Conservation (phyloP, 2,888 invertebrate genomes). For the Nemotelus nigrinus region DNA sequence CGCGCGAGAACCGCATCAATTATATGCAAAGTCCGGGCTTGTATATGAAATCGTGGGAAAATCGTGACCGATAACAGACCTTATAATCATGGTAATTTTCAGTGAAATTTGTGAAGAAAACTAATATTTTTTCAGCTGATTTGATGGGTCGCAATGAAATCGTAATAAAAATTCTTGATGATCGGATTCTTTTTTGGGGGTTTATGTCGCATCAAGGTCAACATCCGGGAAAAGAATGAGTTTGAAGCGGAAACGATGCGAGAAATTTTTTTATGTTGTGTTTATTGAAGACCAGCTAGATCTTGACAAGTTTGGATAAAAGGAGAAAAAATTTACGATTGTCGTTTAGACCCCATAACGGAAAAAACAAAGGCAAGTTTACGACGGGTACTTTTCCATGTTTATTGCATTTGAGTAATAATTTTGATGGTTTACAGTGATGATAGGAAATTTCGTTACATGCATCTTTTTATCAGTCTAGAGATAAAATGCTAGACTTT, state of each 20-base stretch:
- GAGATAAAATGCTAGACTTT: too few relatives aligned
- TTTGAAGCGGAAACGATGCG: not conserved
- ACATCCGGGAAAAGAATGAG: not conserved
- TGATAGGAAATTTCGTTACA: too few relatives aligned
- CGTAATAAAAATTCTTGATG: conserved; percentile 2
- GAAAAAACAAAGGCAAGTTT: not conserved
- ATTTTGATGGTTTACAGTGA: not conserved
- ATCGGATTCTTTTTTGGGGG: not conserved
- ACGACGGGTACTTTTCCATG: not conserved
- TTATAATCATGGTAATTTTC: too few relatives aligned
- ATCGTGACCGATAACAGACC: too few relatives aligned
- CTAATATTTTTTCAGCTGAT: too few relatives aligned
- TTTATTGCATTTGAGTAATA: not conserved
- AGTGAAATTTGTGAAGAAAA: too few relatives aligned
- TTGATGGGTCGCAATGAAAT: not conserved
- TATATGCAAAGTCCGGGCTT: too few relatives aligned
- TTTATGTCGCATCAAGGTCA: not conserved
- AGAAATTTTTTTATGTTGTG: not conserved
- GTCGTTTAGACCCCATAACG: not conserved
- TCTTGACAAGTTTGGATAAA: not conserved
- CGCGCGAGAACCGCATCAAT: too few relatives aligned
- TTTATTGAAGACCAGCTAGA: conserved; percentile 6
- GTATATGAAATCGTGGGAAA: too few relatives aligned
- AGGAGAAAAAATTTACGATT: not conserved
- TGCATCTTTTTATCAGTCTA: too few relatives aligned